Conservation (phyloP, 2,797 vertebrate genomes). For the Enteromius mattozi region DNA sequence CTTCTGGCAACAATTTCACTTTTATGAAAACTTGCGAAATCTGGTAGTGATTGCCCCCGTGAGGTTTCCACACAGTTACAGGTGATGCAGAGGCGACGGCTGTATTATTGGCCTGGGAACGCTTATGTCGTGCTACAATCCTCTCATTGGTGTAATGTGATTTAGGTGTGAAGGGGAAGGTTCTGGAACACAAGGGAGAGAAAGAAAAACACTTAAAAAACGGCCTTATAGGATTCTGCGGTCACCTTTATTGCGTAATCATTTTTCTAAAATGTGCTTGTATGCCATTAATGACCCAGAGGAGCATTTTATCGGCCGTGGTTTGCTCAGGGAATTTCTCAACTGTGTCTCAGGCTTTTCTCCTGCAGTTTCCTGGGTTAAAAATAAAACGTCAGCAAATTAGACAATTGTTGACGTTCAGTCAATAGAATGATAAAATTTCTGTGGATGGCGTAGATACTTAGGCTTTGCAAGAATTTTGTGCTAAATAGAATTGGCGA, state of each 20-base stretch:
- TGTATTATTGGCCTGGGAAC: constrained; percentile 4
- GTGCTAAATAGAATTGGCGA: background rate
- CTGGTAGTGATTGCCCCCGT: constrained; percentile 32
- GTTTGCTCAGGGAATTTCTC: constrained; percentile 14
- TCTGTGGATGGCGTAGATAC: background rate
- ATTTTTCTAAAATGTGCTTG: constrained; percentile 54
- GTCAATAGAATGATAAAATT: background rate
- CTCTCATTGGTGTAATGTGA: constrained; percentile 16
- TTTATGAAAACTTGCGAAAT: constrained; percentile 38
- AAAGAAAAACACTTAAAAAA: constrained; percentile 30
- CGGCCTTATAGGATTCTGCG: constrained; percentile 35
- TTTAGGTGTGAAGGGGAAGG: constrained; percentile 44
- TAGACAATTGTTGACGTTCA: background rate
- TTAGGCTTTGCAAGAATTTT: background rate
- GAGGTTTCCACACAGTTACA: constrained; percentile 33
- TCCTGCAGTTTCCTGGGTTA: background rate
- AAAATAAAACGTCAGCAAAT: constrained; percentile 4
- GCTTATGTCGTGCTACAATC: background rate
- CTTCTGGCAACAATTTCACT: constrained; percentile 23
- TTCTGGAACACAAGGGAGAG: constrained; percentile 25
- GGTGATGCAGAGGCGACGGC: constrained; percentile 31
- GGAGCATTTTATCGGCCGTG: background rate
- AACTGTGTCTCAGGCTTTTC: background rate
- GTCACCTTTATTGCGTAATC: constrained; percentile 56
- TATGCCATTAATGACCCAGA: constrained; percentile 34